phyloP scores from a whole-genome alignment of 2,797 vertebrate species.

The Tamandua tetradactyla region DNA sequence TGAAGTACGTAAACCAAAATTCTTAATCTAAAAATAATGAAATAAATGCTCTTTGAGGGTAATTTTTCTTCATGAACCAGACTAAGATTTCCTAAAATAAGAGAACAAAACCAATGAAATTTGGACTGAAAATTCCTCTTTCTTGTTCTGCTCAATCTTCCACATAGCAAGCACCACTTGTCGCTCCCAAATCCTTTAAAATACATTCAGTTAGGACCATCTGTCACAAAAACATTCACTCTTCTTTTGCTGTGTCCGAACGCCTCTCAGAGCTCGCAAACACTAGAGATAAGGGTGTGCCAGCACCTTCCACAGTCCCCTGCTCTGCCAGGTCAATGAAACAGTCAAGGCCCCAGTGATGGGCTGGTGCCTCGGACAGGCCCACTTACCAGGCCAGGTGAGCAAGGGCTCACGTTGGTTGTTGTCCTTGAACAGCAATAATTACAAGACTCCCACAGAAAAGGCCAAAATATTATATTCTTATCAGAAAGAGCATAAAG shows the following conservation, averaged over 20 bases:
- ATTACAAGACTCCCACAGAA: neutral
- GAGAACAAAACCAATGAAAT: accelerated
- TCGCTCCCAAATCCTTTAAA: neutral
- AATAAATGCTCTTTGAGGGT: neutral
- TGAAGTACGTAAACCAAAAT: neutral
- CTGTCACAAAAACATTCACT: neutral
- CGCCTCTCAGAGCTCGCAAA: neutral
- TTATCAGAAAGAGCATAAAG: neutral
- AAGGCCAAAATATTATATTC: neutral
- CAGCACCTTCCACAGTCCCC: neutral
- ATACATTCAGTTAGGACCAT: neutral
- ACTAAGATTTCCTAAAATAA: neutral
- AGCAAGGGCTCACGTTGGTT: accelerated
- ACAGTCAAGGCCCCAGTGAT: neutral
- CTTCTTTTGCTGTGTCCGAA: too few relatives aligned
- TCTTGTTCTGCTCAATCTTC: neutral
- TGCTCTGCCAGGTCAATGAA: too few relatives aligned
- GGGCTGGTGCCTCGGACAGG: too few relatives aligned
- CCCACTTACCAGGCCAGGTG: accelerated
- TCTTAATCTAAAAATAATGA: neutral
- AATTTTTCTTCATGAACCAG: neutral
- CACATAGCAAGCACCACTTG: neutral
- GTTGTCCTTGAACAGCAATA: neutral
- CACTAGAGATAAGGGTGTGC: accelerated
- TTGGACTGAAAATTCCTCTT: neutral